Conservation (phyloP, 2,113 vertebrate species). For the Tyto alba region DNA sequence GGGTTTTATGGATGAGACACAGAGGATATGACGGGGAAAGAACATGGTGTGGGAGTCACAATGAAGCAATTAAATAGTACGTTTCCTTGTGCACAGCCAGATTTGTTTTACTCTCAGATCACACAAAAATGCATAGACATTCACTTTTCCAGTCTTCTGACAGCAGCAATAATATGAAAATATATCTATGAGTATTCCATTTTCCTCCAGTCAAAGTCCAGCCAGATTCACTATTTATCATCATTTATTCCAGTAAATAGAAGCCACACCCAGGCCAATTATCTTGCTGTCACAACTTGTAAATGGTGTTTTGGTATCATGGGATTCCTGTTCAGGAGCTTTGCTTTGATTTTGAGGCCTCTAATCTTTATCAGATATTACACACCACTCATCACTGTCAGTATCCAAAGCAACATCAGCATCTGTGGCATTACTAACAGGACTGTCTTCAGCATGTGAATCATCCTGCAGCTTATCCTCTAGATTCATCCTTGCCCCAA, state of each 20-base stretch:
- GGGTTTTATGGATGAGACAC: background rate
- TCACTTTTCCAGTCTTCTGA: background rate
- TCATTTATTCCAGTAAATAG: conserved; percentile 27
- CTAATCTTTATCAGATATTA: conserved; percentile 59
- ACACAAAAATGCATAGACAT: background rate
- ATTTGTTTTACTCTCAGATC: background rate
- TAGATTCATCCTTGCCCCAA: background rate
- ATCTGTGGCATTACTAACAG: background rate
- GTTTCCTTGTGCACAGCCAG: background rate
- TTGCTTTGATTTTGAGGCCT: conserved; percentile 41
- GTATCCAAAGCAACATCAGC: conserved; percentile 11
- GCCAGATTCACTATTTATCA: conserved; percentile 34
- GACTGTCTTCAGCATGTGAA: background rate
- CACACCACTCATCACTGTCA: conserved; percentile 61
- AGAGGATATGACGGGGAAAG: background rate
- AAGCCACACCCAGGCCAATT: conserved; percentile 40
- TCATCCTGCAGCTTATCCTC: background rate
- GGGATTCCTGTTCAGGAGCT: conserved; percentile 23
- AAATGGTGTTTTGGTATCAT: conserved; percentile 29
- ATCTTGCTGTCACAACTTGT: conserved; percentile 46
- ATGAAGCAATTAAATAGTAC: background rate
- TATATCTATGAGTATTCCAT: background rate
- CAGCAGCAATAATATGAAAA: conserved; percentile 31
- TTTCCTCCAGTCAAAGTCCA: conserved; percentile 18
- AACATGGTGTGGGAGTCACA: background rate